Conservation (phyloP, 2,888 invertebrate species). For the Pantelozetes paolii region DNA sequence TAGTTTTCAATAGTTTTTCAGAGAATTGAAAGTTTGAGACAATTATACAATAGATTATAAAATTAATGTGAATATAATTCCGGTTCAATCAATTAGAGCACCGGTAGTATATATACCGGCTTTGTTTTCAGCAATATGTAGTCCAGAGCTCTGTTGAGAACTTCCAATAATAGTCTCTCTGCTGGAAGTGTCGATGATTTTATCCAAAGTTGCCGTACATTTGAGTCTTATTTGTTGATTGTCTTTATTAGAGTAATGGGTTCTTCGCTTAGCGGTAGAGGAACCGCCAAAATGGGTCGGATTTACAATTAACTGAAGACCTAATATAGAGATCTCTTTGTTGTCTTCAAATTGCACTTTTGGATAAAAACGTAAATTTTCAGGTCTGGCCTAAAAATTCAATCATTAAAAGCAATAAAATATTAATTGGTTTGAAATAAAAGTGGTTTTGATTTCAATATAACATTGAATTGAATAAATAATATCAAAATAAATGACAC, state of each 20-base stretch:
- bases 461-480: background rate
- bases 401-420: background rate
- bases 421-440: background rate
- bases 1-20: no score
- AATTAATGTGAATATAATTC: no score
- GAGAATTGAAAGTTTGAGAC: no score
- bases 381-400: constrained; percentile 1
- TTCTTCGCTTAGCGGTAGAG: constrained; percentile 32
- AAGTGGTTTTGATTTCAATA: background rate
- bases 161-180: constrained; percentile 46
- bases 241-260: constrained; percentile 44
- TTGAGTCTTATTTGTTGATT: constrained; percentile 45
- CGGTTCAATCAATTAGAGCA: no score
- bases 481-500: background rate
- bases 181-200: constrained; percentile 47
- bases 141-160: constrained; percentile 46
- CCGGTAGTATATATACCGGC: constrained; percentile 9
- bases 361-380: constrained; percentile 9
- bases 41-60: no score
- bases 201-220: constrained; percentile 46
- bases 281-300: constrained; percentile 21
- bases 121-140: constrained; percentile 45
- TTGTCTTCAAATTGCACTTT: constrained; percentile 28
- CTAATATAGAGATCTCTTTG: constrained; percentile 3
- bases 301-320: constrained; percentile 6